Base-by-base conservation (phyloP, 2,113 vertebrate species). In the Phocoena phocoena region DNA sequence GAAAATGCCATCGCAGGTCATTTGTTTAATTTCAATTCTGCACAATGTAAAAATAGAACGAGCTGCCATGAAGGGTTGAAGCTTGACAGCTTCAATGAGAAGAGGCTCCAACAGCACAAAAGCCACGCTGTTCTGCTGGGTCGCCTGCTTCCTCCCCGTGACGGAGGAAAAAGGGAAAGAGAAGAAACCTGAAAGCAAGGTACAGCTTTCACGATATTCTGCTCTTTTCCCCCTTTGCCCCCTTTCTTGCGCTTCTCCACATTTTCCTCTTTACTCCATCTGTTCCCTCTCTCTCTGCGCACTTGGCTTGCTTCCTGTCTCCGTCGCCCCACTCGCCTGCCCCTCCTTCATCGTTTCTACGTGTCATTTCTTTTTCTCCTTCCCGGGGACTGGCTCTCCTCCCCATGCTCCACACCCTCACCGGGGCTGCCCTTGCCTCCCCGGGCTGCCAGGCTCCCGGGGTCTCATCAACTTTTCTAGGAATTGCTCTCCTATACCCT, bases 11-110 rank as follows among this genome's bases (percentile, higher is more conserved):
- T 97, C 90, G 20, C 41, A n/a, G 90, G 21, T 96, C 93, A 88
- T 93, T 97, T 86, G 65, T 97, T 96, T 88, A 70, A 95, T 41
- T 90, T 96, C 58, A 14, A 65, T 76, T 86, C 82, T 98, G 97
- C 84, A 96, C 95, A 94, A 94, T 97, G 70, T 98, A 98, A 98
- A 98, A 98, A 98, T 97, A 97, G 97, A 97, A 97, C 0, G 17
- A 95, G 86, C 96, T 76, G 68, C 95, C 21, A 26, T 62, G 89
- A 90, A 77, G 73, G 62, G 92, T 38, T 95, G 88, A 88, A 80
- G 62, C 79, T 89, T 92, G 94, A 94, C 94, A 96, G 95, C 84
- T 90, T 86, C 81, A 15, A 38, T 15, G 87, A 90, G 63, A 93
- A 96, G 68, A 96, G 68, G 36, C n/a, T 97, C 87, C 90, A 38